These are phyloP conservation scores for Hippoglossus hippoglossus DNA, from an alignment of 2,797 vertebrate species.

Conservation along the genomic window DNA sequence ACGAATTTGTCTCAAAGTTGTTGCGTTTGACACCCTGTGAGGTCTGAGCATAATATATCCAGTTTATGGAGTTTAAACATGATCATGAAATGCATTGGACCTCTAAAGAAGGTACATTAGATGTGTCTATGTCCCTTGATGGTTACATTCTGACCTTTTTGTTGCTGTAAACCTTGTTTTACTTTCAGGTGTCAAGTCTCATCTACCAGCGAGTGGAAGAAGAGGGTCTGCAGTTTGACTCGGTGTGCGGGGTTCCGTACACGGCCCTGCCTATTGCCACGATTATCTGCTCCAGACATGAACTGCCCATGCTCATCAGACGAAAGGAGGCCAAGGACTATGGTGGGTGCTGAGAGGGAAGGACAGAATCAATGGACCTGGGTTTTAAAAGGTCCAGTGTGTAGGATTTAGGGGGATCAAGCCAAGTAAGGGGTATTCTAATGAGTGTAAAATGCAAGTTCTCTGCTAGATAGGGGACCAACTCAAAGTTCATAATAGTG, in stretches of 20 bases:
- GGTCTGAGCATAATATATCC: too few species aligned
- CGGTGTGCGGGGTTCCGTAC: constrained; percentile 93
- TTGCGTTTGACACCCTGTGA: too few species aligned
- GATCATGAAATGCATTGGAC: too few species aligned
- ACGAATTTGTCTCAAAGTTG: too few species aligned
- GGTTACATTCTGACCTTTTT: too few species aligned
- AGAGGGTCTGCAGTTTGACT: constrained; percentile 82
- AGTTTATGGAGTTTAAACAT: too few species aligned
- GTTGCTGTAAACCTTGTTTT: neutral
- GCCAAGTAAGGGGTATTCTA: too few species aligned
- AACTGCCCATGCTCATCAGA: constrained; percentile 93
- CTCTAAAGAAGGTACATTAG: too few species aligned
- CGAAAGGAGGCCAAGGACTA: constrained; percentile 94
- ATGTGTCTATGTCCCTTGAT: too few species aligned
- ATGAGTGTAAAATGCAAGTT: too few species aligned
- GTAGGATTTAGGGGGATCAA: neutral
- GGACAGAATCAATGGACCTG: neutral
- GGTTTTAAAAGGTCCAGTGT: neutral
- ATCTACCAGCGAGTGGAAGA: constrained; percentile 84
- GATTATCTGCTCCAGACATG: constrained; percentile 85
- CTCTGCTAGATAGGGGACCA: neutral
- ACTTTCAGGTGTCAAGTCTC: constrained; percentile 84
- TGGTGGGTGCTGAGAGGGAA: constrained; percentile 77
- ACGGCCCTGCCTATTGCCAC: constrained; percentile 94
- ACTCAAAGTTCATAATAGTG: neutral